These are phyloP conservation scores for Eupsilia transversa DNA, from an alignment of 2,888 invertebrate species.

Conservation along the genomic window DNA sequence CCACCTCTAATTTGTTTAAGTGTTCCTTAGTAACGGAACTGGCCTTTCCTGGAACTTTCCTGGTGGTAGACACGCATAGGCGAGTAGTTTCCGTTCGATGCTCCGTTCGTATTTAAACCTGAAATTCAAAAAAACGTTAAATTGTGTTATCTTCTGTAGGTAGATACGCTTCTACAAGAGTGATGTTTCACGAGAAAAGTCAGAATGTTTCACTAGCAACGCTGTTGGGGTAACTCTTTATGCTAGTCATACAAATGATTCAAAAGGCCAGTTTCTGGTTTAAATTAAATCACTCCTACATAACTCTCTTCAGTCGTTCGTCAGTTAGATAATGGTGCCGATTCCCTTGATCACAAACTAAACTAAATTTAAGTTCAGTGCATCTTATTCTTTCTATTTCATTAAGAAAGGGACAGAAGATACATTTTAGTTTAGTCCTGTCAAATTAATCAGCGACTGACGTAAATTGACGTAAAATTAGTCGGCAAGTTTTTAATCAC, in stretches of 20 bases:
- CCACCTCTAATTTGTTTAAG: conserved; percentile 9
- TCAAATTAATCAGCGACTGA: too few species aligned
- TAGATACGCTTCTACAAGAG: background rate
- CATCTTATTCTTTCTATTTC: too few species aligned
- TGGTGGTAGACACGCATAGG: conserved; percentile 95
- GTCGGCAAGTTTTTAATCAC: too few species aligned
- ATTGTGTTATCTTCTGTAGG: background rate
- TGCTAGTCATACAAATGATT: background rate
- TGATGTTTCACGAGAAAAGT: background rate
- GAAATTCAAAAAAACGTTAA: conserved; percentile 53
- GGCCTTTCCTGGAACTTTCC: conserved; percentile 94
- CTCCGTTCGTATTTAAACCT: conserved; percentile 92
- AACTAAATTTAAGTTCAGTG: too few species aligned
- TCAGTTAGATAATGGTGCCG: too few species aligned
- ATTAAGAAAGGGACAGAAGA: too few species aligned
- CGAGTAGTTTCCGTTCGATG: conserved; percentile 93
- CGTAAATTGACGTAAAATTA: too few species aligned
- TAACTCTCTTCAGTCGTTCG: background rate
- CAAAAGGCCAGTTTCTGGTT: too few species aligned
- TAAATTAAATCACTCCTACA: background rate
- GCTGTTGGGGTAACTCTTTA: background rate
- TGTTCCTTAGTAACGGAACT: conserved; percentile 93
- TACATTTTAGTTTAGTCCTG: too few species aligned
- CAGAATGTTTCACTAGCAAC: background rate
- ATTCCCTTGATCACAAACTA: too few species aligned